These are phyloP conservation scores for Scolopax bukidnonensis DNA, from an alignment of 2,797 vertebrate species.

Conservation along the genomic window DNA sequence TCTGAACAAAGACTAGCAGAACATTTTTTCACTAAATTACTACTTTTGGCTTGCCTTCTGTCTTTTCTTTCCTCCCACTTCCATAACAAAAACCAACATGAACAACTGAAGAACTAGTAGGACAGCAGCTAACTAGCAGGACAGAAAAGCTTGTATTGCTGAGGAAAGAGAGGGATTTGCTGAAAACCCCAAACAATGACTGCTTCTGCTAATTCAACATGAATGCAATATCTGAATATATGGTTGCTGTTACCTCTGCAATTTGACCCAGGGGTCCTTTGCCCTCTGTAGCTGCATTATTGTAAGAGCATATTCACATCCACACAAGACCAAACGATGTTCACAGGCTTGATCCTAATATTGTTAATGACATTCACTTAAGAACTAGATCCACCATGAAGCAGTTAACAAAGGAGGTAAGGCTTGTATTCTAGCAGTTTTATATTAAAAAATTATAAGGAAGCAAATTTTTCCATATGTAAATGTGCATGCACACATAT, in stretches of 20 bases:
- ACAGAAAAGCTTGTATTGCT: not conserved
- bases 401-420: not conserved
- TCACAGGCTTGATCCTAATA: not conserved
- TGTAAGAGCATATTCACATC: not conserved
- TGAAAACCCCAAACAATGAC: not conserved
- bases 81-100: not conserved
- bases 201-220: not conserved
- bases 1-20: constrained; percentile 12
- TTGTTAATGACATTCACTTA: not conserved
- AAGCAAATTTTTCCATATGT: not conserved
- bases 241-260: not conserved
- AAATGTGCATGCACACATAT: not conserved
- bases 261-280: not conserved
- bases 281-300: not conserved
- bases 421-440: not conserved
- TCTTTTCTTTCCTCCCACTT: constrained; percentile 51
- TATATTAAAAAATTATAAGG: not conserved
- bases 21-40: constrained; percentile 27
- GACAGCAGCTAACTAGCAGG: not conserved
- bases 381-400: not conserved
- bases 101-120: constrained; percentile 6
- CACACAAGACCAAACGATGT: not conserved
- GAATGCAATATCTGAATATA: not conserved
- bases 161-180: not conserved
- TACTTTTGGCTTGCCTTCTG: constrained; percentile 55